These are phyloP conservation scores for Saccostrea glomerata DNA, from an alignment of 1,140 invertebrate genomes.

Conservation along the genomic window DNA sequence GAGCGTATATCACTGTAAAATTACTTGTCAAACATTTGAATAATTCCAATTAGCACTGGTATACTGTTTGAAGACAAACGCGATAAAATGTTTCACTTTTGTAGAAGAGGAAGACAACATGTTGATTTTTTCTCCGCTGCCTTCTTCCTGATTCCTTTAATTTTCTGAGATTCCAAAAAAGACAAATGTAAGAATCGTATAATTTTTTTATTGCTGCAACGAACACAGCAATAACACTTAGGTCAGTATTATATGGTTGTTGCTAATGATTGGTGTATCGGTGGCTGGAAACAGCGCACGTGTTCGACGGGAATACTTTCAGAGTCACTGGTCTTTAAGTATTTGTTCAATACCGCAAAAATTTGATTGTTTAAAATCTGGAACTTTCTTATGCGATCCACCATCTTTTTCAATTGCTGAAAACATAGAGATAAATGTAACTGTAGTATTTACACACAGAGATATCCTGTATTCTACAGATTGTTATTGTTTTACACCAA, in stretches of 20 bases:
- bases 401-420: slow-evolving; percentile 96
- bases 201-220: neutral
- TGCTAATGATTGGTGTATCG: slow-evolving; percentile 85
- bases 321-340: slow-evolving; percentile 90
- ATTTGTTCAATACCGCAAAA: slow-evolving; percentile 97
- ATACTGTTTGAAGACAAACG: neutral
- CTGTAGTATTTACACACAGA: neutral
- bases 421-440: slow-evolving; percentile 66
- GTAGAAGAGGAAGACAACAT: slow-evolving; percentile 2
- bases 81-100: slow-evolving; percentile 1
- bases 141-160: neutral
- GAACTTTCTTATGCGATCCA: slow-evolving; percentile 97
- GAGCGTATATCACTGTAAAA: slow-evolving; percentile 12
- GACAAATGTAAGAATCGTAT: neutral
- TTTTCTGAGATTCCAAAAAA: neutral
- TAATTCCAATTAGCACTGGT: neutral
- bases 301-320: slow-evolving; percentile 93
- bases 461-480: neutral
- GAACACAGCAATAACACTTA: neutral
- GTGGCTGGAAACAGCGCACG: slow-evolving; percentile 97
- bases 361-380: slow-evolving; percentile 99
- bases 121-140: neutral
- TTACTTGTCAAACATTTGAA: neutral
- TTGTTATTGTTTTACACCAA: neutral
- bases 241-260: slow-evolving; percentile 66